Percentiles rank a stretch among this genome's conserved stretches.
These are phyloP conservation scores for Dufourea novaeangliae DNA, from an alignment of 1,140 invertebrate genomes.

Conservation along the genomic window DNA sequence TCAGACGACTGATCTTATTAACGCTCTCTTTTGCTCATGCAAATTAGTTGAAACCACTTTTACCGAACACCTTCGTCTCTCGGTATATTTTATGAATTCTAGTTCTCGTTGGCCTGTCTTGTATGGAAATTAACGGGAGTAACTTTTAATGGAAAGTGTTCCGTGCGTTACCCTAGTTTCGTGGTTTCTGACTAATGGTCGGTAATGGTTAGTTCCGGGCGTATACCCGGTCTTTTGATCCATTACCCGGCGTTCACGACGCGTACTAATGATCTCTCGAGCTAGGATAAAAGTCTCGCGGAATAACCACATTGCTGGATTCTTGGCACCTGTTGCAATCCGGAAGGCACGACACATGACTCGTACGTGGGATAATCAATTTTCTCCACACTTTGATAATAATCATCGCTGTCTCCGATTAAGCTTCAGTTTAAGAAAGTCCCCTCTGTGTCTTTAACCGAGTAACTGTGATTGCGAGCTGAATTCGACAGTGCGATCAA, in stretches of 20 bases:
- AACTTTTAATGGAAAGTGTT: constrained; percentile 39
- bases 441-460: neutral
- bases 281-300: neutral
- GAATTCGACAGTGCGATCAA: neutral
- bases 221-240: neutral
- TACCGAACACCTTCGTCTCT: constrained; percentile 1
- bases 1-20: too few species aligned
- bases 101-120: neutral
- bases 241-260: neutral
- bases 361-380: constrained; percentile 12
- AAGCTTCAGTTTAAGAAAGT: constrained; percentile 32
- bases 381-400: constrained; percentile 27
- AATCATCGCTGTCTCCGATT: constrained; percentile 9
- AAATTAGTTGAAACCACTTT: constrained; percentile 7
- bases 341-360: neutral
- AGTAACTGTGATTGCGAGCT: neutral
- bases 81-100: neutral
- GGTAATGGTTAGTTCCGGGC: neutral
- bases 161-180: constrained; percentile 26
- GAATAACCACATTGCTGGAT: neutral
- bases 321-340: neutral
- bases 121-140: constrained; percentile 10
- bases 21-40: neutral
- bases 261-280: neutral
- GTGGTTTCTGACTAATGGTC: neutral